Evolutionary conservation across 2,113 vertebrate genomes (phyloP), one percentile per base, ranked within the genome.

Genomic region (Hemibagrus wyckioides): DNA sequence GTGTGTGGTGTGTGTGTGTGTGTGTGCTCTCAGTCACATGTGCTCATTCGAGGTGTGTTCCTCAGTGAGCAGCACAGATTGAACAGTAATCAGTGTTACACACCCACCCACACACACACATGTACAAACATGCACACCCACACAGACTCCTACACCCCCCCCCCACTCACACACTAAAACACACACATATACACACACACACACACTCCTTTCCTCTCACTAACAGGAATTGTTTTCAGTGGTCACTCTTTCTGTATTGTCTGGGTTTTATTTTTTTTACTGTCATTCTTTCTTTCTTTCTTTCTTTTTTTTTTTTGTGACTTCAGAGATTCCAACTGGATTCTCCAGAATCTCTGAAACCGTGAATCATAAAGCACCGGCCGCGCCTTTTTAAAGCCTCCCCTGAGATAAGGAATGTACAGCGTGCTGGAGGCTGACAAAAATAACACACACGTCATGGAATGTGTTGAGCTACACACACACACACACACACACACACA

Each of bases 1-100:
- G n/a, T n/a, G n/a, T n/a, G n/a, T n/a, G n/a, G 36, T 73, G 36
- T 73, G 69, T 73, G 76, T 79, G 75, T 30, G 75, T 79, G n/a
- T 52, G 75, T 79, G 75, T 52, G 75, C n/a, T 14, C 6, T 71
- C 6, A 11, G 8, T 23, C 39, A 23, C 1, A 5, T 3, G 65
- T n/a, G n/a, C n/a, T n/a, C n/a, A n/a, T n/a, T n/a, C n/a, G n/a
- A 23, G 39, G 50, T 5, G 9, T 56, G 50, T 56, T 80, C 28
- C 0, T 39, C 13, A 56, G 30, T 36, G 52, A 57, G 19, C 6
- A 10, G 77, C 77, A 80, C 77, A 80, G 77, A 57, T 56, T 50
- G 76, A 54, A 80, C 48, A 54, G 44, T 56, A 56, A 56, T 80
- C 30, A 80, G 52, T n/a, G 0, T 36, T 36, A 80, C 77, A 80